Evolutionary conservation across 2,113 vertebrate genomes (phyloP), one percentile per base, ranked within the genome.

Genomic region (Spilogale gracilis): DNA sequence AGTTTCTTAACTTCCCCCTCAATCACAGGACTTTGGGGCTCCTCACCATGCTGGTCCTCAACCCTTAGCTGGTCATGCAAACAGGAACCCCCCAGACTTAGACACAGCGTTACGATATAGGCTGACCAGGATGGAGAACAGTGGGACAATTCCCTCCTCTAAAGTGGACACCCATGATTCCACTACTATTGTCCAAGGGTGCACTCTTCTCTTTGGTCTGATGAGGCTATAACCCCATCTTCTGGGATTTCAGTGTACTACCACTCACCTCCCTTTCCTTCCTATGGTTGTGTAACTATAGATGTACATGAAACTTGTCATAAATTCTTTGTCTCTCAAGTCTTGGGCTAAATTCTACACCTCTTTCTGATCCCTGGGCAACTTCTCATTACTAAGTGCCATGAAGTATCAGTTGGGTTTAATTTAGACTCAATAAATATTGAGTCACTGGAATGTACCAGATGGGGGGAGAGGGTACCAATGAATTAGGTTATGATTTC

Each of bases 221-320:
- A 60, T 67, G 56, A 97, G 78, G 58, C 60, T 82, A 48, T 50
- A n/a, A 96, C 78, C 85, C 97, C 90, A 91, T 74, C 95, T 96
- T 96, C 86, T 86, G 60, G 94, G 96, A 83, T 80, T 71, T 90
- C 38, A 17, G 81, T 73, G 89, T 91, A 76, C 92, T 92, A 25
- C 89, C 94, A 50, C 69, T 80, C 18, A 90, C 71, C 48, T 96
- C 73, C 87, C 43, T 20, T 90, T 84, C 76, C 79, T 63, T 67
- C 58, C n/a, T 71, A 7, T 48, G 73, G 12, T 78, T 91, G 78
- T 78, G 9, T 50, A 50, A 54, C 54, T 38, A 13, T n/a, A 43
- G 16, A 13, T 12, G 60, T 2, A 69, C 1, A n/a, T 2, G 21
- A 58, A 50, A 65, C 85, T n/a, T 43, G 50, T 79, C 74, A 65